These are phyloP conservation scores for Tolypeutes matacus DNA, from an alignment of 2,797 vertebrate species.

Conservation along the genomic window DNA sequence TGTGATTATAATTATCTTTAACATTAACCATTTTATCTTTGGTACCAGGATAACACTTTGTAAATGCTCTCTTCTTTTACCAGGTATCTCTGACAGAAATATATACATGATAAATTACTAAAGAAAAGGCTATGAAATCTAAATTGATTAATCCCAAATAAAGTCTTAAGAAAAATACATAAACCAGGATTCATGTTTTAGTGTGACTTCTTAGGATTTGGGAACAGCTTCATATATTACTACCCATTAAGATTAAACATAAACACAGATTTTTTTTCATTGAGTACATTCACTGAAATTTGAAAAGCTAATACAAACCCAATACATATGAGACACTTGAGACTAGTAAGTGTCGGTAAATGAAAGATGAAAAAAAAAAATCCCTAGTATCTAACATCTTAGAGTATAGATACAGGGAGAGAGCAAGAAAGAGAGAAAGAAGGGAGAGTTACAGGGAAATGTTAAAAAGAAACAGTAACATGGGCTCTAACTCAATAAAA, in stretches of 20 bases:
- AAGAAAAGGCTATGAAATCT: background rate
- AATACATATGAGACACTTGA: background rate
- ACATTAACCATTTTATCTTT: slow-evolving; percentile 71
- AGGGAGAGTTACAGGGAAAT: background rate
- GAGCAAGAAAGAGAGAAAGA: background rate
- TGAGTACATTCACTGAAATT: slow-evolving; percentile 3
- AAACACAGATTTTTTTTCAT: background rate
- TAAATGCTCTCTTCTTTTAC: slow-evolving; percentile 40
- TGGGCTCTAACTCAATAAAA: background rate
- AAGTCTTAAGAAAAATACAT: slow-evolving; percentile 18
- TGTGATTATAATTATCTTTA: slow-evolving; percentile 79
- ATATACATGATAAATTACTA: slow-evolving; percentile 54
- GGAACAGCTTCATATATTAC: slow-evolving; percentile 12
- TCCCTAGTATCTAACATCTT: background rate
- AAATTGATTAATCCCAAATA: slow-evolving; percentile 53
- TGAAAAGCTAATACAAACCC: background rate
- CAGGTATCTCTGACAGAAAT: slow-evolving; percentile 45
- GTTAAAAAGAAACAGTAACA: background rate
- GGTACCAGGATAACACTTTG: slow-evolving; percentile 60
- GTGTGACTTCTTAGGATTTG: background rate
- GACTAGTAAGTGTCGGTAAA: background rate
- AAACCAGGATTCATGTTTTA: background rate
- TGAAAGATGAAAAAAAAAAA: background rate
- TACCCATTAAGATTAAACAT: background rate
- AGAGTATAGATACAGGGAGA: background rate